Percentiles rank a stretch among this genome's conserved stretches.
phyloP scores from a whole-genome alignment of 2,113 vertebrate species.

The human region DNA sequence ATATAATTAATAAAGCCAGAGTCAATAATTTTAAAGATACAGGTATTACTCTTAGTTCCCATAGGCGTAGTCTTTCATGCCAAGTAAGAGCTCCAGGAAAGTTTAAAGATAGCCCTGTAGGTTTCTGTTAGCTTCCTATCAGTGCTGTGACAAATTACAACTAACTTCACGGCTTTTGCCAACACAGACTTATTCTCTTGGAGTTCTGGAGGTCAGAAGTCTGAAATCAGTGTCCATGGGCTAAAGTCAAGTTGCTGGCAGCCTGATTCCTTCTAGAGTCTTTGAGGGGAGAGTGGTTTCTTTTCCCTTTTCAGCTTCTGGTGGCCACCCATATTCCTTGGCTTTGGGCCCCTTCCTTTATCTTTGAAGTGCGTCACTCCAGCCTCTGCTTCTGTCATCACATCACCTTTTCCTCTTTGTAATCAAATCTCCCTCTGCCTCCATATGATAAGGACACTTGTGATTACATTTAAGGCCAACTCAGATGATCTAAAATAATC shows the following conservation, averaged over 20 bases:
- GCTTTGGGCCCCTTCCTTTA: not conserved
- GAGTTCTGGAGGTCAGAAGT: not conserved
- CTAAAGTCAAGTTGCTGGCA: not conserved
- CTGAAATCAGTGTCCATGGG: not conserved
- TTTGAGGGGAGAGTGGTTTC: not conserved
- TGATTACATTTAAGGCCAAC: not conserved
- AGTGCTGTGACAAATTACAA: not conserved
- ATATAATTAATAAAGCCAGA: slow-evolving; percentile 3
- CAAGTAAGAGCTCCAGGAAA: not conserved
- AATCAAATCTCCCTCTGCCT: not conserved
- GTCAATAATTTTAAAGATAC: not conserved
- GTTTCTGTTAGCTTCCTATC: not conserved
- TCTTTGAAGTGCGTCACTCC: not conserved
- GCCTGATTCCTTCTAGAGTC: not conserved
- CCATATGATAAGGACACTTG: not conserved
- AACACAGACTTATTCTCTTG: not conserved
- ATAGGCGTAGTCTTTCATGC: not conserved
- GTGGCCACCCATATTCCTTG: not conserved
- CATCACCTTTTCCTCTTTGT: not conserved
- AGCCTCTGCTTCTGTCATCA: not conserved
- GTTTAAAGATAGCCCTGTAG: not conserved
- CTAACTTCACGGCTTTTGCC: not conserved
- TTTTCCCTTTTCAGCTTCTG: not conserved
- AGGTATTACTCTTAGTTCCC: not conserved
- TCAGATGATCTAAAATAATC: not conserved